These are phyloP conservation scores for Glaucomys volans DNA, from an alignment of 2,113 vertebrate genomes.

Conservation along the genomic window DNA sequence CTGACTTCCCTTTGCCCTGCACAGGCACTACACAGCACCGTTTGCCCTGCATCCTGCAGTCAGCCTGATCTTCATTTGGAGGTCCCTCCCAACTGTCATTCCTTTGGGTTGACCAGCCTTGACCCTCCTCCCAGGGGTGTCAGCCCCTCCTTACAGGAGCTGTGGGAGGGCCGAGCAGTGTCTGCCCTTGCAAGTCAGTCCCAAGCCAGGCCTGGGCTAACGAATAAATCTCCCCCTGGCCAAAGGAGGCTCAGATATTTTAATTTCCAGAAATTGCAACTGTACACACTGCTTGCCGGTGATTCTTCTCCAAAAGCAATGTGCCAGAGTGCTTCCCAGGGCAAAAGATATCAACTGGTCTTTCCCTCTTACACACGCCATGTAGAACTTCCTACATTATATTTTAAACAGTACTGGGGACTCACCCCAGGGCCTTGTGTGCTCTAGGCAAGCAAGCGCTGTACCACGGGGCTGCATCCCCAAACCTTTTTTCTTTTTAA, in stretches of 20 bases:
- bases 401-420: not conserved
- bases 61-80: not conserved
- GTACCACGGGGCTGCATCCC: too few species aligned
- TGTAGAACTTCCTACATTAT: not conserved
- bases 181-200: not conserved
- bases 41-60: too few species aligned
- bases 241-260: not conserved
- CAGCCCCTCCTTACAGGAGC: not conserved
- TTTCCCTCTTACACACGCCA: not conserved
- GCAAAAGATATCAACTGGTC: not conserved
- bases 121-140: not conserved
- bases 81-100: not conserved
- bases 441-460: too few species aligned
- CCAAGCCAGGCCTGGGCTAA: not conserved
- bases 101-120: not conserved
- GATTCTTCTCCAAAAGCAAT: not conserved
- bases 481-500: too few species aligned
- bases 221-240: not conserved
- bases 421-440: too few species aligned
- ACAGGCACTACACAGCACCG: too few species aligned
- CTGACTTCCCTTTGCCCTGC: not conserved
- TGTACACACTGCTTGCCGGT: not conserved
- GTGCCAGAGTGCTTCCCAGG: not conserved
- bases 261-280: not conserved
- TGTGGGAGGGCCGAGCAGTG: not conserved